Percentiles rank a stretch among this genome's conserved stretches.
Evolutionary conservation across 2,113 vertebrate genomes (phyloP).

Genomic region (Microtus oregoni): DNA sequence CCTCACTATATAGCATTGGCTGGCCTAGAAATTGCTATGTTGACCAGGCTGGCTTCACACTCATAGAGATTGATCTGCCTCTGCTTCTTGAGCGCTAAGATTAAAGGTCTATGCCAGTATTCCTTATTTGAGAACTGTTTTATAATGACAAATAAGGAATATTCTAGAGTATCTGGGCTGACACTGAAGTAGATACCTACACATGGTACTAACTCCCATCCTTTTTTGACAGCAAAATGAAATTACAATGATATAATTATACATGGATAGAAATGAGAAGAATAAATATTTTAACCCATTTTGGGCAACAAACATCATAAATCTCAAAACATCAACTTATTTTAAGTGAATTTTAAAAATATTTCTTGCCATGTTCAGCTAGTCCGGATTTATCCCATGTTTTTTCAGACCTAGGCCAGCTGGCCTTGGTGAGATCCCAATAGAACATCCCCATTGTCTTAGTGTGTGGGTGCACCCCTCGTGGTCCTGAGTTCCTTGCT

Average conservation of each 20-base stretch:
- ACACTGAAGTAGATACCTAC: background rate
- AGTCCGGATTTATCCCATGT: too few species aligned
- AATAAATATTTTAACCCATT: conserved; percentile 4
- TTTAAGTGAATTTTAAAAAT: conserved; percentile 50
- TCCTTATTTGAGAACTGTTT: background rate
- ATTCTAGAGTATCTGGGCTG: background rate
- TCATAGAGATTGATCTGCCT: background rate
- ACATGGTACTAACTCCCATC: background rate
- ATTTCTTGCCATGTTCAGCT: too few species aligned
- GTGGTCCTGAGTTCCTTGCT: too few species aligned
- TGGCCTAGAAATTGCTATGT: background rate
- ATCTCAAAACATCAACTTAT: conserved; percentile 33
- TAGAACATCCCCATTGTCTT: too few species aligned
- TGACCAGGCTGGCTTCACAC: background rate
- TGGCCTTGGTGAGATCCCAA: too few species aligned
- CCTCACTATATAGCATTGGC: background rate
- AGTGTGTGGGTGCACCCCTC: too few species aligned
- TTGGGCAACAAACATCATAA: conserved; percentile 22
- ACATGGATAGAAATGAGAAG: background rate
- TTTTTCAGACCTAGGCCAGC: too few species aligned
- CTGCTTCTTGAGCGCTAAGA: background rate
- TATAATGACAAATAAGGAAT: background rate
- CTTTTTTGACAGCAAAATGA: background rate
- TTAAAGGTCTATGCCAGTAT: background rate
- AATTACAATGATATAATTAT: background rate